These are phyloP conservation scores for Poeciliopsis turneri DNA, from an alignment of 2,797 vertebrate species.

Conservation along the genomic window DNA sequence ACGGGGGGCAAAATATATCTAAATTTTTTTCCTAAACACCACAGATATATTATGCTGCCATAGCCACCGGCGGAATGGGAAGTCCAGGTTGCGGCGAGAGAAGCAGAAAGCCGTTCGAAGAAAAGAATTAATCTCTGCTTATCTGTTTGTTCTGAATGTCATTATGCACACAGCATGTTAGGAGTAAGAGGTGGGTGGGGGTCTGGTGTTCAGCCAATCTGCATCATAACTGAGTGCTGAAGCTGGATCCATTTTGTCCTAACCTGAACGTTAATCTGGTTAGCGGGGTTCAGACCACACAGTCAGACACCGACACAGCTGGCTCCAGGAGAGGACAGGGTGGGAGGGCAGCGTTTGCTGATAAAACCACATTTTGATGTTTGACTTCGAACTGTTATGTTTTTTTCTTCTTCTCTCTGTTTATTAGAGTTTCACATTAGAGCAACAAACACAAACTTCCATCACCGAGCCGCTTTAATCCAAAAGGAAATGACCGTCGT, in stretches of 20 bases:
- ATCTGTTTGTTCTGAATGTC: slow-evolving; percentile 18
- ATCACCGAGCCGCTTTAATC: neutral
- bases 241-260: slow-evolving; percentile 62
- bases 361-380: slow-evolving; percentile 12
- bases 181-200: neutral
- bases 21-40: slow-evolving; percentile 49
- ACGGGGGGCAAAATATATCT: slow-evolving; percentile 45
- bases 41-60: slow-evolving; percentile 39
- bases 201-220: slow-evolving; percentile 24
- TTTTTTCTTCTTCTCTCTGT: neutral
- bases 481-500: slow-evolving; percentile 2
- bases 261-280: slow-evolving; percentile 70
- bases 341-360: neutral
- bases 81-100: slow-evolving; percentile 30
- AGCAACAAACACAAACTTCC: slow-evolving; percentile 13
- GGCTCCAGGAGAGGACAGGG: neutral
- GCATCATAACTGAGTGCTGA: slow-evolving; percentile 57
- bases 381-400: neutral
- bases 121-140: slow-evolving; percentile 35
- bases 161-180: slow-evolving; percentile 22
- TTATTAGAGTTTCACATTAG: slow-evolving; percentile 1
- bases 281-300: slow-evolving; percentile 70
- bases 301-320: slow-evolving; percentile 48
- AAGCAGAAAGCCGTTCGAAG: slow-evolving; percentile 16
- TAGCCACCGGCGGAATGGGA: slow-evolving; percentile 52